Conservation (phyloP, 2,888 invertebrate species). For the Argyra leucocephala region DNA sequence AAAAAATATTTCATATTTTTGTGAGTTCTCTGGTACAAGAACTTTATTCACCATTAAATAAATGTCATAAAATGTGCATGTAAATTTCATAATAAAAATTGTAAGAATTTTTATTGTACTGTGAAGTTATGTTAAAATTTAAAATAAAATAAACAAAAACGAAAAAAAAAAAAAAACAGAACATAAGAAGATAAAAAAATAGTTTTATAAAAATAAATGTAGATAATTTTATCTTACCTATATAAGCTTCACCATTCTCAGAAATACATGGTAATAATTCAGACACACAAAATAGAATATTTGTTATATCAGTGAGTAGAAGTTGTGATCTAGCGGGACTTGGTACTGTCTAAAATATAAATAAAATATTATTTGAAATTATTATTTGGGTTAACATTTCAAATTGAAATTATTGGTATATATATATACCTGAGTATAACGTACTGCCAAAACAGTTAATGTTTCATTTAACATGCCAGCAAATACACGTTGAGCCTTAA, state of each 20-base stretch:
- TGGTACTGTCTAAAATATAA: conserved; percentile 52
- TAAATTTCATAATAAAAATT: too few relatives aligned
- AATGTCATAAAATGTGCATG: too few relatives aligned
- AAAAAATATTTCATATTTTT: too few relatives aligned
- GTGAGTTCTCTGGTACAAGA: too few relatives aligned
- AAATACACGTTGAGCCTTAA: conserved; percentile 63
- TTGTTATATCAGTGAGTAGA: conserved; percentile 64
- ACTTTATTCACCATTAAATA: too few relatives aligned
- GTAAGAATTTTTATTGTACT: too few relatives aligned
- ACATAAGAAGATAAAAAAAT: too few relatives aligned
- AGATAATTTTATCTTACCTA: conserved; percentile 29
- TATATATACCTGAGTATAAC: conserved; percentile 62
- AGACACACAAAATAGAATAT: conserved; percentile 65
- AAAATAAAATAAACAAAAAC: too few relatives aligned
- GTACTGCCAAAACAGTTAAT: conserved; percentile 65
- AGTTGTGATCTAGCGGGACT: conserved; percentile 50
- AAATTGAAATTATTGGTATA: not conserved
- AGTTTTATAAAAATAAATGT: too few relatives aligned
- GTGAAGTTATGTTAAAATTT: too few relatives aligned
- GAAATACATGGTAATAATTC: conserved; percentile 64
- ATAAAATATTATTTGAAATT: conserved; percentile 8
- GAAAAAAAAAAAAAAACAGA: too few relatives aligned
- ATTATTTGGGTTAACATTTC: conserved; percentile 12
- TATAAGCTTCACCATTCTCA: conserved; percentile 49
- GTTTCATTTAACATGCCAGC: conserved; percentile 81